Percentiles rank a stretch among this genome's conserved stretches.
Evolutionary conservation across 2,113 vertebrate species (phyloP).

Genomic region (Speoplatyrhinus poulsoni): DNA sequence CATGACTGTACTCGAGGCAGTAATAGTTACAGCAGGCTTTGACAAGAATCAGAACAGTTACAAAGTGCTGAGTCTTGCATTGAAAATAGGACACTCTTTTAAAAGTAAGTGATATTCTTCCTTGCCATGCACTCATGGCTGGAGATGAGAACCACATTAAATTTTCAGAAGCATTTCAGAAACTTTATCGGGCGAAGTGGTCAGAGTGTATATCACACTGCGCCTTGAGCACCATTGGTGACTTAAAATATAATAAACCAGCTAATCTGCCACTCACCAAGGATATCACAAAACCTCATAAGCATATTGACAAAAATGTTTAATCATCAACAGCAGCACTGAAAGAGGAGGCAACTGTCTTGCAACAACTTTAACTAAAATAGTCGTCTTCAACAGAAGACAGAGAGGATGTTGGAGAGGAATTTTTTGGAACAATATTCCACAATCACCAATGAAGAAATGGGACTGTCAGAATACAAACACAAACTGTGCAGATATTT

Average conservation of each 20-base stretch:
- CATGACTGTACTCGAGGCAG: conserved; percentile 9
- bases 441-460: conserved; percentile 13
- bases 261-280: conserved; percentile 34
- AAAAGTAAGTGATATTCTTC: conserved; percentile 32
- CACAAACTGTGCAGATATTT: conserved; percentile 41
- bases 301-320: conserved; percentile 14
- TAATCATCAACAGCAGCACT: neutral
- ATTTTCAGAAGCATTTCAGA: conserved; percentile 13
- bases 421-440: conserved; percentile 24
- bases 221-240: conserved; percentile 25
- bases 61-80: conserved; percentile 24
- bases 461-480: conserved; percentile 32
- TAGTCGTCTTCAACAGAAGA: conserved; percentile 27
- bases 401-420: conserved; percentile 16
- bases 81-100: conserved; percentile 36
- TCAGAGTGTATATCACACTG: conserved; percentile 31
- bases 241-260: conserved; percentile 31
- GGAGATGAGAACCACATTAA: conserved; percentile 28
- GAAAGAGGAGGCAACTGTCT: conserved; percentile 11
- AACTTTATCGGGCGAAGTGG: conserved; percentile 21
- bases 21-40: conserved; percentile 11
- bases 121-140: conserved; percentile 28
- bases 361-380: neutral
- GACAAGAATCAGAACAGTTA: conserved; percentile 10
- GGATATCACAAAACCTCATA: conserved; percentile 15